These are phyloP conservation scores for Craterocephalus amniculus DNA, from an alignment of 2,797 vertebrate genomes.

Conservation along the genomic window DNA sequence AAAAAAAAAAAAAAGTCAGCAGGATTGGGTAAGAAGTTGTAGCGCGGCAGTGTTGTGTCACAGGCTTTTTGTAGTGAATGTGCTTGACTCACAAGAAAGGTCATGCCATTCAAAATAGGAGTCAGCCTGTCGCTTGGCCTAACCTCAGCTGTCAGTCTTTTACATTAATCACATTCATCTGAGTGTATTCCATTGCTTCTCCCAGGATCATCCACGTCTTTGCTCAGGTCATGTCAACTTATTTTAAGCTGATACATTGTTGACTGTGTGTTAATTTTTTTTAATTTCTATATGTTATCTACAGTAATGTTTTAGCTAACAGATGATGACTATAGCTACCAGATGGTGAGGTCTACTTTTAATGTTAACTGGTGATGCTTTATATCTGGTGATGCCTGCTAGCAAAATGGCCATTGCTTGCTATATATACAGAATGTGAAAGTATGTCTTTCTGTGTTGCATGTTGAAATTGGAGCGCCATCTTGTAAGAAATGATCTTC, in stretches of 20 bases:
- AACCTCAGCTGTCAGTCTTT: conserved; percentile 71
- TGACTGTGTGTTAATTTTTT: no score
- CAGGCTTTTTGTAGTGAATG: conserved; percentile 75
- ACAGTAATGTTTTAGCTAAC: neutral
- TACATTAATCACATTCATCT: conserved; percentile 70
- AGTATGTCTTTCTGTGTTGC: no score
- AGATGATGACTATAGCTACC: neutral
- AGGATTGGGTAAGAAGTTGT: conserved; percentile 52
- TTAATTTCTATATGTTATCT: neutral
- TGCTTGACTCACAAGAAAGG: conserved; percentile 84
- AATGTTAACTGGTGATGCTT: neutral
- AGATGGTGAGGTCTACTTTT: no score
- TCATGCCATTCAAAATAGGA: conserved; percentile 76
- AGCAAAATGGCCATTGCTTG: neutral
- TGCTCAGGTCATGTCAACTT: conserved; percentile 24
- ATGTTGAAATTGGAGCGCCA: no score
- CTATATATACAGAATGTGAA: neutral
- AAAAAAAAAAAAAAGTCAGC: conserved; percentile 33
- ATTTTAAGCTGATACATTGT: conserved; percentile 11
- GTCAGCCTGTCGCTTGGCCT: conserved; percentile 56
- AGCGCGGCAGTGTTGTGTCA: conserved; percentile 60
- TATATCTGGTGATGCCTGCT: neutral
- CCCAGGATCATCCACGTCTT: conserved; percentile 14
- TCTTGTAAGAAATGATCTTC: no score
- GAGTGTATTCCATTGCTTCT: conserved; percentile 46